phyloP scores from a whole-genome alignment of 2,888 invertebrate species.

The Petrolisthes manimaculis region DNA sequence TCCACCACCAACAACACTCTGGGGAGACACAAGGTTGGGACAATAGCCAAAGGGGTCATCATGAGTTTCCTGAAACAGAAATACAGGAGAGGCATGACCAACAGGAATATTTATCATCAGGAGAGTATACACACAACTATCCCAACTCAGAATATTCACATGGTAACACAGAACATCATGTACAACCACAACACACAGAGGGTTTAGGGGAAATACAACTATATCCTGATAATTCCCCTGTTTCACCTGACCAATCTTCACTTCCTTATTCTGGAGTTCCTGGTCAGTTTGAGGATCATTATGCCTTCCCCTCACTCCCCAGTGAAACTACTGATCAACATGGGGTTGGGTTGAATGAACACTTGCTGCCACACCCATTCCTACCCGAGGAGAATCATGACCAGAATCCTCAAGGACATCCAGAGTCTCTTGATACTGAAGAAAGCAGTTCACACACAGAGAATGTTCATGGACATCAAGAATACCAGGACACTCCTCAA shows the following conservation, averaged over 20 bases:
- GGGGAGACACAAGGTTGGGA: neutral
- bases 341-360: neutral
- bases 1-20: neutral
- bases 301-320: neutral
- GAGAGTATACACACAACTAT: neutral
- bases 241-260: neutral
- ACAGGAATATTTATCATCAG: neutral
- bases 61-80: neutral
- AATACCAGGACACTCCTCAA: neutral
- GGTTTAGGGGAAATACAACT: neutral
- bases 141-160: neutral
- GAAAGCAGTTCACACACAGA: neutral
- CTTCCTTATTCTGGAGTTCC: neutral
- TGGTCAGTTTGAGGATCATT: neutral
- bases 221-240: neutral
- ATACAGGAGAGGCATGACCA: neutral
- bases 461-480: neutral
- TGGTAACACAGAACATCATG: neutral
- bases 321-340: neutral
- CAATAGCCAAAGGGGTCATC: neutral
- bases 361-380: conserved; percentile 14
- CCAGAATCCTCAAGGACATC: neutral
- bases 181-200: neutral
- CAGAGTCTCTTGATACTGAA: neutral
- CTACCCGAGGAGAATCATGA: neutral